Percentiles rank a stretch among this genome's conserved stretches.
phyloP scores from a whole-genome alignment of 2,888 invertebrate species.

The Tholera decimalis region DNA sequence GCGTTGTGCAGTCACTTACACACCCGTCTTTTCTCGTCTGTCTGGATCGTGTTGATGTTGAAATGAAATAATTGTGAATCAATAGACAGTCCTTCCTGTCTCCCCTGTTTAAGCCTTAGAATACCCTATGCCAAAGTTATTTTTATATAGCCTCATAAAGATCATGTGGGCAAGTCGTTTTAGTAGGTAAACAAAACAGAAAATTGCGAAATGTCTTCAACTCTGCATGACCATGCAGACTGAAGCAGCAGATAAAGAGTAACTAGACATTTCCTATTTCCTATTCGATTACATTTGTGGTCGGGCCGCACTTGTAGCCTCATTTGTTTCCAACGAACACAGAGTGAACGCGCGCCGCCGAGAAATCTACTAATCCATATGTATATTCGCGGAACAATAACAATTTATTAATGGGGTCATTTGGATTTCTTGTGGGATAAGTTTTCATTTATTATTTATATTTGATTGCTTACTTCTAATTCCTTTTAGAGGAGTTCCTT shows the following conservation, averaged over 20 bases:
- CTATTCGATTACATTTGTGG: constrained; percentile 75
- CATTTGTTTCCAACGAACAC: constrained; percentile 53
- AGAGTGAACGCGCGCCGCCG: constrained; percentile 10
- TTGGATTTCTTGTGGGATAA: constrained; percentile 14
- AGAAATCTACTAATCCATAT: constrained; percentile 48
- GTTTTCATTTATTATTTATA: background rate
- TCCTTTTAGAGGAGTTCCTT: too few relatives aligned
- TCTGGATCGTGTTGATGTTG: constrained; percentile 9
- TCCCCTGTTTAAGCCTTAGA: background rate
- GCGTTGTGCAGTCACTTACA: constrained; percentile 8
- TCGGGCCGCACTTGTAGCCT: constrained; percentile 58
- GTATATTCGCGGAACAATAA: constrained; percentile 49
- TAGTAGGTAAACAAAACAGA: constrained; percentile 17
- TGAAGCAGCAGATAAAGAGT: constrained; percentile 67
- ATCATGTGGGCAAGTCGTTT: background rate
- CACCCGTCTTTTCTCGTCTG: constrained; percentile 13
- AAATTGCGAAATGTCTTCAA: constrained; percentile 34
- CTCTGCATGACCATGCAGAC: constrained; percentile 55
- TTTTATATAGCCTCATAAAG: background rate
- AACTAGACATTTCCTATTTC: constrained; percentile 77
- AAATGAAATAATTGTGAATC: constrained; percentile 1
- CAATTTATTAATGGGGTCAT: constrained; percentile 31
- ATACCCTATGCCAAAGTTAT: too few relatives aligned
- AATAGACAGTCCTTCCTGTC: background rate
- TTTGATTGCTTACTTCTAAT: background rate